Percentiles rank a stretch among this genome's conserved stretches.
These are phyloP conservation scores for Diplosoma virens DNA, from an alignment of 23 tunicate genomes.

Conservation along the genomic window DNA sequence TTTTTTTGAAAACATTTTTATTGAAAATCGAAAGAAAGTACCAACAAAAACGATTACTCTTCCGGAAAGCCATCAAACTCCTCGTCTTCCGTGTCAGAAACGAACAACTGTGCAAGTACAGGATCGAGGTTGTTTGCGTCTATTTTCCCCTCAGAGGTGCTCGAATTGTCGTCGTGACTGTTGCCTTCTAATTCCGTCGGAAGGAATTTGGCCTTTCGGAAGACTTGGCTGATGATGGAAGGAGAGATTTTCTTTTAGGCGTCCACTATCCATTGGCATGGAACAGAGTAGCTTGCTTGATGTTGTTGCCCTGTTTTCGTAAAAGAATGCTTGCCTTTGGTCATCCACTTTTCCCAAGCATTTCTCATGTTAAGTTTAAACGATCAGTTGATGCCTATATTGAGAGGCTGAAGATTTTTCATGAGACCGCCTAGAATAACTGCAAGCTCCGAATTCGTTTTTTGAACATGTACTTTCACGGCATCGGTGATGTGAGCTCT, in stretches of 20 bases:
- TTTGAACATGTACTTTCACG: neutral
- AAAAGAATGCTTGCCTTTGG: neutral
- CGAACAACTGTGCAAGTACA: neutral
- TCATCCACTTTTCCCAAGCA: conserved; percentile 6
- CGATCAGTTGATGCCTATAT: conserved; percentile 2
- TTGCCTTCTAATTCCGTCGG: neutral
- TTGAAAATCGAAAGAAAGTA: no score
- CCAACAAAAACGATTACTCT: no score
- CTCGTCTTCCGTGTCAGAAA: no score
- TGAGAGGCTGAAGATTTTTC: conserved; percentile 13
- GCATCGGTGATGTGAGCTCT: neutral
- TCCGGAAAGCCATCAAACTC: no score
- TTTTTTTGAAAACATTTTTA: no score
- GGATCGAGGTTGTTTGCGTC: neutral
- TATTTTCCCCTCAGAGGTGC: neutral
- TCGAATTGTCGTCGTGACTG: neutral
- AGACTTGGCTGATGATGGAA: neutral
- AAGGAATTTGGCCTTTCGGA: neutral
- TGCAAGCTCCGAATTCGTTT: neutral
- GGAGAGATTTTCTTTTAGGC: neutral
- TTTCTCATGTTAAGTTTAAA: neutral
- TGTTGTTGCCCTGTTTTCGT: conserved; percentile 1
- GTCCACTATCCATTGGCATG: neutral
- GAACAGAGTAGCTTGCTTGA: neutral
- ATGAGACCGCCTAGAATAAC: conserved; percentile 6